Evolutionary conservation across 2,797 vertebrate genomes (phyloP), one percentile per base, ranked within the genome.

Genomic region (Philypnodon macrostomus): DNA sequence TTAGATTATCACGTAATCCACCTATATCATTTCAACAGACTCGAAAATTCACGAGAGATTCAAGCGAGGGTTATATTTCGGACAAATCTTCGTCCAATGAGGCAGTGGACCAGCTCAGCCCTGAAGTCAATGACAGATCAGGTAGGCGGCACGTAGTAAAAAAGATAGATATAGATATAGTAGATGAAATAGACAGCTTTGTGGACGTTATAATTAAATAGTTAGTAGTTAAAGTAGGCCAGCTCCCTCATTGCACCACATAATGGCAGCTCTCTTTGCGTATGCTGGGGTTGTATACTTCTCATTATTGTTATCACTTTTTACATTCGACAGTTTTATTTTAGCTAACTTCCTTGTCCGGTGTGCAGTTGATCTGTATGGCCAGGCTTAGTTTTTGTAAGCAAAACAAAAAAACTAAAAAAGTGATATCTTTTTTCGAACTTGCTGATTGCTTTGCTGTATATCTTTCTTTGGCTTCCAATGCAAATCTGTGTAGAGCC

Each of bases 1-100:
- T 37, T 52, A 61, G 42, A 56, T 21, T 16, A 32, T 45, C 21
- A 8, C 39, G 49, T 33, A 58, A 41, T 53, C 63, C 78, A 78
- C 70, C 48, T 86, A 47, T 90, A 78, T 89, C 76, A 75, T 88
- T 86, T 65, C 85, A 87, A 85, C 86, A 88, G 90, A 89, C 49
- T 75, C 84, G 77, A 75, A 70, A 79, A 70, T 73, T 89, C 75
- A 82, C 85, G 80, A 83, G 73, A 47, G 65, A 86, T 26, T 87
- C 80, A 58, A 89, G 79, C 15, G 73, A 80, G 71, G 89, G 84
- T 85, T 81, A 78, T 73, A 84, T 81, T 52, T 84, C 90, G 67
- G 89, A 87, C 71, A 85, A 86, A 80, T 80, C 88, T 13, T 88
- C 89, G 32, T 90, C 86, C 83, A 87, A 86, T 84, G 90, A 91